phyloP scores from a whole-genome alignment of 2,113 vertebrate species.

The Tachycineta bicolor region DNA sequence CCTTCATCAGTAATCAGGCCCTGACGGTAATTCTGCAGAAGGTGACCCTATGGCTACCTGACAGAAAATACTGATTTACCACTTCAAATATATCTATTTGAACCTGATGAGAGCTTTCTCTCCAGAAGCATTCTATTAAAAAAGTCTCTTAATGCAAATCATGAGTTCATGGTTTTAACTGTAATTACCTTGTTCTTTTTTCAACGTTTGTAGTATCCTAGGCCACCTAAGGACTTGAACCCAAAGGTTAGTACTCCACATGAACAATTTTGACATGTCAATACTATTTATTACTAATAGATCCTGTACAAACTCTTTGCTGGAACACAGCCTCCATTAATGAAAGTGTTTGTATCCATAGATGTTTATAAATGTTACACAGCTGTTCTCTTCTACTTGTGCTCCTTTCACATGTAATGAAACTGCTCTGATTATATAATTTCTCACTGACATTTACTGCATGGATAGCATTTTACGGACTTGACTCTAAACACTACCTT shows the following conservation, averaged over 20 bases:
- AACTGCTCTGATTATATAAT: neutral
- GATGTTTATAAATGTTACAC: neutral
- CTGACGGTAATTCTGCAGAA: neutral
- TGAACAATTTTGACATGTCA: neutral
- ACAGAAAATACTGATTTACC: neutral
- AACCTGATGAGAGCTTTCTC: neutral
- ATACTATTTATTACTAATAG: neutral
- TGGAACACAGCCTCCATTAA: neutral
- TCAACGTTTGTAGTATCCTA: neutral
- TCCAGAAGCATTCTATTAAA: neutral
- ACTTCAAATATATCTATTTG: neutral
- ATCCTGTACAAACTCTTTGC: neutral
- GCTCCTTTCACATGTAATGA: neutral
- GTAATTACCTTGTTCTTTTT: neutral
- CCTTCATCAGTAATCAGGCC: neutral
- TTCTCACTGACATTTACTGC: neutral
- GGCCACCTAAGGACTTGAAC: neutral
- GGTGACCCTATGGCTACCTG: accelerated
- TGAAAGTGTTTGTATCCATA: neutral
- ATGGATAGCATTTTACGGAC: neutral
- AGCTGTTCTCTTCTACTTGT: neutral
- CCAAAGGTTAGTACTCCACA: neutral
- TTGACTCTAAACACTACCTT: neutral
- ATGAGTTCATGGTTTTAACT: neutral
- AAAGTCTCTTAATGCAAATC: neutral